Conservation (phyloP, 2,113 vertebrate species). For the Neogobius melanostomus region DNA sequence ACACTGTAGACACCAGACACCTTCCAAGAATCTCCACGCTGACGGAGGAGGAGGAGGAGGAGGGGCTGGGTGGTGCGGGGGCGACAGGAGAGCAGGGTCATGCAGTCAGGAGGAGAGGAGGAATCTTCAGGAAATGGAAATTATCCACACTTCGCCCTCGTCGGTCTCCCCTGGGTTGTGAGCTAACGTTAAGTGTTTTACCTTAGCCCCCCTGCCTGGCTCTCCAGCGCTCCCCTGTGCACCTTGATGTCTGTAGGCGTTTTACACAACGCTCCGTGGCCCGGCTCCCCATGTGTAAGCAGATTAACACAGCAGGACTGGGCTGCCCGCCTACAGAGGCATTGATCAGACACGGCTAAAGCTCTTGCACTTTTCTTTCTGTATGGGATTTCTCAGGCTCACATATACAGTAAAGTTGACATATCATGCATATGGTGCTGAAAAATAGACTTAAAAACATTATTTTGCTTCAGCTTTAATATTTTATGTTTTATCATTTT, state of each 20-base stretch:
- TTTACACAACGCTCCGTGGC: conserved; percentile 36
- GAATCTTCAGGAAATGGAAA: conserved; percentile 14
- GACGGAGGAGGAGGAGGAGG: conserved; percentile 41
- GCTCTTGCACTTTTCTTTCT: conserved; percentile 44
- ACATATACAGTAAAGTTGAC: too few species aligned
- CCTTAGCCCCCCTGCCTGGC: conserved; percentile 20
- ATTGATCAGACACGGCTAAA: conserved; percentile 48
- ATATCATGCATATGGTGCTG: too few species aligned
- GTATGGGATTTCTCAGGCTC: neutral
- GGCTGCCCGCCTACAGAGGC: conserved; percentile 14
- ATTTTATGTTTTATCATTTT: too few species aligned
- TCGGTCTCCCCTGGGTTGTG: neutral
- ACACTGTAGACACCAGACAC: conserved; percentile 84
- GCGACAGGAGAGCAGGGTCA: conserved; percentile 18
- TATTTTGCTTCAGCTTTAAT: too few species aligned
- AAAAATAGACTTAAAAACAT: too few species aligned
- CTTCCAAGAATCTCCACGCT: conserved; percentile 78
- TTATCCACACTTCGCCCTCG: conserved; percentile 20
- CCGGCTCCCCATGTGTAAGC: conserved; percentile 61
- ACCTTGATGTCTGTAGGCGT: conserved; percentile 24
- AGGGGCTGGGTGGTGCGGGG: conserved; percentile 45
- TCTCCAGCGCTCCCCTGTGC: conserved; percentile 36
- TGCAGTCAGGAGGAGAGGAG: neutral
- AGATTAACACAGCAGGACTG: conserved; percentile 63
- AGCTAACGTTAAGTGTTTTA: neutral